These are phyloP conservation scores for Stegana nigrithorax DNA, from an alignment of 2,888 invertebrate genomes.

Conservation along the genomic window DNA sequence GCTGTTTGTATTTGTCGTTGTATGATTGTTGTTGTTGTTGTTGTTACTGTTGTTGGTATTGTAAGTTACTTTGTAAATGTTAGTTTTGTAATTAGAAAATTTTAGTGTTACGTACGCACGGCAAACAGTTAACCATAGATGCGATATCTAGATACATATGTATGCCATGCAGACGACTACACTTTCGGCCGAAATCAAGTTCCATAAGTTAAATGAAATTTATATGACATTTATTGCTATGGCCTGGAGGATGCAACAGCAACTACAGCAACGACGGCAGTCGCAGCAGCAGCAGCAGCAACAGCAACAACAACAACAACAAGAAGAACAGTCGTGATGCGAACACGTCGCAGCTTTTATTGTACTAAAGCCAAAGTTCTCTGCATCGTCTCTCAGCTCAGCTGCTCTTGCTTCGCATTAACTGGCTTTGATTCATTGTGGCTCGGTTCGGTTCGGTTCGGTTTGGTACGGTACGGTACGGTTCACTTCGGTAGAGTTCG, in stretches of 20 bases:
- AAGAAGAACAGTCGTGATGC: too few species aligned
- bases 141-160: constrained; percentile 31
- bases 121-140: neutral
- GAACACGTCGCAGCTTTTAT: too few species aligned
- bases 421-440: too few species aligned
- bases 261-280: constrained; percentile 9
- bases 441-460: too few species aligned
- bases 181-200: neutral
- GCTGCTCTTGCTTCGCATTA: too few species aligned
- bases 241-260: constrained; percentile 6
- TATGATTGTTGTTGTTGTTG: constrained; percentile 11
- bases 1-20: constrained; percentile 27
- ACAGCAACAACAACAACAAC: constrained; percentile 13
- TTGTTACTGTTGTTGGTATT: constrained; percentile 35
- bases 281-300: neutral
- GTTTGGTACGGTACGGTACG: too few species aligned
- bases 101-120: constrained; percentile 38
- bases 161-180: constrained; percentile 21
- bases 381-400: too few species aligned
- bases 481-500: too few species aligned
- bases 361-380: too few species aligned
- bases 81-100: constrained; percentile 60
- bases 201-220: neutral
- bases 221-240: constrained; percentile 12
- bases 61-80: constrained; percentile 57